These are phyloP conservation scores for Arbacia lixula DNA, from an alignment of 53 echinoderm and acorn worm species.

Conservation along the genomic window DNA sequence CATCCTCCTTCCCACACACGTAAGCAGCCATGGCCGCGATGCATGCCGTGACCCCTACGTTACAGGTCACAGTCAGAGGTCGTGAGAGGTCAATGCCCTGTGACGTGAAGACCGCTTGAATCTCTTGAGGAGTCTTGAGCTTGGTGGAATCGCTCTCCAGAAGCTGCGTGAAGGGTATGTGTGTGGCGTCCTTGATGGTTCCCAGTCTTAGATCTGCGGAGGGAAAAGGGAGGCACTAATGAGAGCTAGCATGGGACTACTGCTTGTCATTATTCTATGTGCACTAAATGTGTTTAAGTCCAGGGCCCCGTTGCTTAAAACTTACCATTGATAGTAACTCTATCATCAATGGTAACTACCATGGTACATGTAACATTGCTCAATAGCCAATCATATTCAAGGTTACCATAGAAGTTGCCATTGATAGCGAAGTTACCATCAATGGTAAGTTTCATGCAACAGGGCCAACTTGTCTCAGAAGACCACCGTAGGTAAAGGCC, in stretches of 20 bases:
- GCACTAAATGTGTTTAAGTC: too few species aligned
- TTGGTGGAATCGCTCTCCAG: constrained; percentile 58
- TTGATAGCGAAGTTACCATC: too few species aligned
- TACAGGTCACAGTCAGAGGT: constrained; percentile 80
- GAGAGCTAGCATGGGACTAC: background rate
- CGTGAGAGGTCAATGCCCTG: constrained; percentile 71
- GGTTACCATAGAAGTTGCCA: too few species aligned
- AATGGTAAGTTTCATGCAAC: too few species aligned
- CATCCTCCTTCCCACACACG: constrained; percentile 80
- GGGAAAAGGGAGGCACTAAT: background rate
- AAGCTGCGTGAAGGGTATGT: constrained; percentile 70
- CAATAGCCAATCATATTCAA: too few species aligned
- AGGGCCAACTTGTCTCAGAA: too few species aligned
- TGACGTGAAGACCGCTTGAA: constrained; percentile 58
- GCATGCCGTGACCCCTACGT: constrained; percentile 85
- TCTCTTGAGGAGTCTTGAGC: constrained; percentile 56
- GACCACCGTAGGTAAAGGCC: too few species aligned
- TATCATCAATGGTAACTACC: too few species aligned
- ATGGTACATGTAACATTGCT: too few species aligned
- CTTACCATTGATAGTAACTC: too few species aligned
- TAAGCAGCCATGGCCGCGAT: constrained; percentile 76
- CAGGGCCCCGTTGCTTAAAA: too few species aligned
- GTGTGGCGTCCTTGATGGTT: constrained; percentile 73
- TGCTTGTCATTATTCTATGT: background rate
- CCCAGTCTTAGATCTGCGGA: constrained; percentile 71